A percentile compares a stretch with the other conserved stretches of the same genome.
These are phyloP conservation scores for Ranitomeya variabilis DNA, from an alignment of 2,113 vertebrate species.

Conservation along the genomic window DNA sequence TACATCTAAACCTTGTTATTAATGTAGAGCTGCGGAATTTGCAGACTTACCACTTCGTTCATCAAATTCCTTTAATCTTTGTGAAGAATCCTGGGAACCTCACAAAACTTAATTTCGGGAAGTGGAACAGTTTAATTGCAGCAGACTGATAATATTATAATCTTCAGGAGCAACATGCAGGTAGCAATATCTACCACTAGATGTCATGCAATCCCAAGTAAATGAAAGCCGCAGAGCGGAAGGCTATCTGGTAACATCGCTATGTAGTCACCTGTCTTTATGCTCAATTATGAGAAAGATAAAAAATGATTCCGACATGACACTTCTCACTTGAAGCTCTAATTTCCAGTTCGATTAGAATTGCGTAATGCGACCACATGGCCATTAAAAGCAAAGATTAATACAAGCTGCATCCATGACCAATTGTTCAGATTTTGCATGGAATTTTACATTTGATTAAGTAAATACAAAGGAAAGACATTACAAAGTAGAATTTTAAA, in stretches of 20 bases:
- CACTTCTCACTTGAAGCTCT: not conserved
- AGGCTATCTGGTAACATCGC: not conserved
- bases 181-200: conserved; percentile 9
- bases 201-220: not conserved
- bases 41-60: not conserved
- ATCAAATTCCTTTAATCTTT: not conserved
- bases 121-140: not conserved
- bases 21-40: not conserved
- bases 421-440: not conserved
- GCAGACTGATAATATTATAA: not conserved
- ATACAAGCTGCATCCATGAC: not conserved
- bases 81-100: not conserved
- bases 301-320: not conserved
- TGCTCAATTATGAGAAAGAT: not conserved
- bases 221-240: not conserved
- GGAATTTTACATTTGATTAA: not conserved
- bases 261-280: not conserved
- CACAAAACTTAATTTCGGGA: not conserved
- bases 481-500: not conserved
- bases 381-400: not conserved
- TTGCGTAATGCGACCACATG: not conserved
- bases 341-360: not conserved
- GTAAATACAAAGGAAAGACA: not conserved
- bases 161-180: not conserved
- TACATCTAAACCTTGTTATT: not conserved